Evolutionary conservation across 2,888 invertebrate genomes (phyloP).

Genomic region (Pollenia angustigena): DNA sequence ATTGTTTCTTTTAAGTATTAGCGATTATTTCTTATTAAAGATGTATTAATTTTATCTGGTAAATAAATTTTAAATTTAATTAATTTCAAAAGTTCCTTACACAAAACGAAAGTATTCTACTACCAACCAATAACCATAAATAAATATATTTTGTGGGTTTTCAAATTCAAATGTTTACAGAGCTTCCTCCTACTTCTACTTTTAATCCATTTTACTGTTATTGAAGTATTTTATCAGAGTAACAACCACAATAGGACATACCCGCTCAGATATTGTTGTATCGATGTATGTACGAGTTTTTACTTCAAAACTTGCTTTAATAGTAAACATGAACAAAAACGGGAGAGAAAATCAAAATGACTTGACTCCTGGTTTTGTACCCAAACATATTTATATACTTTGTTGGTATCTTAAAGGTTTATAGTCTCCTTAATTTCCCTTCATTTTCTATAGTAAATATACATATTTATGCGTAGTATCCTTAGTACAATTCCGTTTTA

Average conservation of each 20-base stretch:
- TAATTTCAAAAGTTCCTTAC: slow-evolving; percentile 11
- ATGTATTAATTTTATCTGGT: slow-evolving; percentile 15
- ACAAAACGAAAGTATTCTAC: not conserved
- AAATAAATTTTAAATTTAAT: slow-evolving; percentile 53
- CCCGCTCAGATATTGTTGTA: slow-evolving; percentile 6
- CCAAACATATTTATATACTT: too few species aligned
- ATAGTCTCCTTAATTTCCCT: slow-evolving; percentile 32
- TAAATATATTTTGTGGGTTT: slow-evolving; percentile 47
- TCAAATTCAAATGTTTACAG: slow-evolving; percentile 48
- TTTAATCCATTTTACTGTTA: slow-evolving; percentile 61
- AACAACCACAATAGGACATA: slow-evolving; percentile 60
- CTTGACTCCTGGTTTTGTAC: too few species aligned
- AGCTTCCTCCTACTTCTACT: slow-evolving; percentile 21
- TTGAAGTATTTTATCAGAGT: slow-evolving; percentile 62
- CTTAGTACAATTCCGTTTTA: slow-evolving; percentile 49
- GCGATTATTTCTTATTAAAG: not conserved
- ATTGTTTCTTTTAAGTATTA: too few species aligned
- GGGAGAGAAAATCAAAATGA: not conserved
- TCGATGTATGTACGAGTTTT: slow-evolving; percentile 29
- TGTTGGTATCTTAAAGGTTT: not conserved
- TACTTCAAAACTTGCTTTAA: slow-evolving; percentile 47
- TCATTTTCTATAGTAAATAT: slow-evolving; percentile 3
- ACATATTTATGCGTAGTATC: slow-evolving; percentile 31
- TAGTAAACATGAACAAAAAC: slow-evolving; percentile 19
- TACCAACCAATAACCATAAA: slow-evolving; percentile 4